phyloP scores from a whole-genome alignment of 1,140 invertebrate species.

The Spodoptera frugiperda region DNA sequence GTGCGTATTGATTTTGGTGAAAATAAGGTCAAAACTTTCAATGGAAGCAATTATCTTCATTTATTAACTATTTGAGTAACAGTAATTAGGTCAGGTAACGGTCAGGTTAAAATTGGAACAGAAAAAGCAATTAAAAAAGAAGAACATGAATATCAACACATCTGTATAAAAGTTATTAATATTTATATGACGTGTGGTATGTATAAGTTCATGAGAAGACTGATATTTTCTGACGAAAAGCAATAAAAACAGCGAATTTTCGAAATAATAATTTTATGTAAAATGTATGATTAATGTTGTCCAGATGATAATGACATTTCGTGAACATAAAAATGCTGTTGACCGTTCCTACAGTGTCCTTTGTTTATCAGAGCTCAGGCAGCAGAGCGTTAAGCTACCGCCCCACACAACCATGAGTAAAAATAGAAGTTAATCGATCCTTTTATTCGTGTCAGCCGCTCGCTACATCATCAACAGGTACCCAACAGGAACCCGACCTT shows the following conservation, averaged over 20 bases:
- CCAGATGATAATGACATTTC: slow-evolving; percentile 7
- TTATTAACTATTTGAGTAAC: neutral
- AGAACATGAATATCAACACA: too few relatives aligned
- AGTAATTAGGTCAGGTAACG: too few relatives aligned
- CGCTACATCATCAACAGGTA: slow-evolving; percentile 68
- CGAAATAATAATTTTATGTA: neutral
- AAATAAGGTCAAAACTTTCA: slow-evolving; percentile 40
- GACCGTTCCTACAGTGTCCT: slow-evolving; percentile 56
- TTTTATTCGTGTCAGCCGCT: slow-evolving; percentile 82
- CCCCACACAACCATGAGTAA: slow-evolving; percentile 70
- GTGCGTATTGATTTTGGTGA: slow-evolving; percentile 34
- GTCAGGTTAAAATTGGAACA: too few relatives aligned
- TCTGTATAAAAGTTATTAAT: too few relatives aligned
- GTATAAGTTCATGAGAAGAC: too few relatives aligned
- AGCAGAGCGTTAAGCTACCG: slow-evolving; percentile 48
- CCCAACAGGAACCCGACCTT: slow-evolving; percentile 59
- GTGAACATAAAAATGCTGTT: slow-evolving; percentile 68
- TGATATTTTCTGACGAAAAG: too few relatives aligned
- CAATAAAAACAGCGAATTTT: too few relatives aligned
- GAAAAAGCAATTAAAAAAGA: too few relatives aligned
- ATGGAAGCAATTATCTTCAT: neutral
- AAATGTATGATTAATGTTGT: neutral
- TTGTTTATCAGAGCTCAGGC: slow-evolving; percentile 67
- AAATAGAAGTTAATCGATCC: slow-evolving; percentile 85
- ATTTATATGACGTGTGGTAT: too few relatives aligned